Percentiles rank a stretch among this genome's conserved stretches.
Conservation (phyloP, 2,113 vertebrate genomes). For the Turdus rufiventris region DNA sequence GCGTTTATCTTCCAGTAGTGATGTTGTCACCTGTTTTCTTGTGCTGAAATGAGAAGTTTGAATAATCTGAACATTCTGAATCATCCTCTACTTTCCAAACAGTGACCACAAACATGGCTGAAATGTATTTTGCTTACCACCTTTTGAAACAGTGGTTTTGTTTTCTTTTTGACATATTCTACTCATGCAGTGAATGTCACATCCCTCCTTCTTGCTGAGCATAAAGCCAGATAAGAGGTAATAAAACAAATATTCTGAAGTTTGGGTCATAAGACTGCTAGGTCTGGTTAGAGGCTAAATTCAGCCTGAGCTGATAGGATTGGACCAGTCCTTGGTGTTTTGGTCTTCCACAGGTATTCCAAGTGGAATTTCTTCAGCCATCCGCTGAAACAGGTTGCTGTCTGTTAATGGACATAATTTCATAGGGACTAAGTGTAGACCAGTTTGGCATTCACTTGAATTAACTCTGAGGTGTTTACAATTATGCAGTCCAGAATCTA, state of each 20-base stretch:
- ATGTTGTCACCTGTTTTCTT: background rate
- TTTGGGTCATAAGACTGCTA: background rate
- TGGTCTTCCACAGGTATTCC: background rate
- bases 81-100: background rate
- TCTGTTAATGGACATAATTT: background rate
- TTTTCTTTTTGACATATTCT: background rate
- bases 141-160: background rate
- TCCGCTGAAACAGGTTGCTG: background rate
- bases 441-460: background rate
- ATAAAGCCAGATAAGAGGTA: background rate
- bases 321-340: background rate
- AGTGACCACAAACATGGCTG: background rate
- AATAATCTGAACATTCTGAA: background rate
- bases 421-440: background rate
- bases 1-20: background rate
- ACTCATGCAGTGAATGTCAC: accelerated
- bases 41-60: background rate
- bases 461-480: background rate
- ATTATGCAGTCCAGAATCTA: background rate
- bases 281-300: background rate
- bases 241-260: background rate
- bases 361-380: background rate
- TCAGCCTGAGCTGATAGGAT: background rate
- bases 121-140: background rate
- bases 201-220: background rate